Evolutionary conservation across 1,140 invertebrate genomes (phyloP), one percentile per base, ranked within the genome.

Genomic region (Drosophila miranda): DNA sequence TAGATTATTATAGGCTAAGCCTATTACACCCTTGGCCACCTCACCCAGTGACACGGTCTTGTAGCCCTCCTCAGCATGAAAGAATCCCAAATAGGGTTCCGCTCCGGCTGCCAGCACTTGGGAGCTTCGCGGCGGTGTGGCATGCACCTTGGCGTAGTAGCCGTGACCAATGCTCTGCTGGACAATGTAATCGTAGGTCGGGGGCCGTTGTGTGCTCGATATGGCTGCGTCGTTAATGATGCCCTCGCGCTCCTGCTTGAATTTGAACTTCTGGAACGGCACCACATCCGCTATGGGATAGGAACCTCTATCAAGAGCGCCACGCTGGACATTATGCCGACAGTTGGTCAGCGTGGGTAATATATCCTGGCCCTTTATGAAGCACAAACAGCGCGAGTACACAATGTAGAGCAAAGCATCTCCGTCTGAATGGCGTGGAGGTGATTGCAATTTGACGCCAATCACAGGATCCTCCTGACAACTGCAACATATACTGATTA

Each of bases 1-100:
- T 16, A 90, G 30, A 64, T 89, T 90, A n/a, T 82, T 84, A 48
- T 89, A 90, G 0, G 98, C 93, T 93, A 97, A 97, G 73, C 94
- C 95, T 14, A 97, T 96, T 62, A 98, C 95, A 63, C 96, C 96
- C 89, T 96, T 95, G 1, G 97, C 97, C 38, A 99, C 96, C 91
- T 98, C 64, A 94, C 95, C 46, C 97, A 93, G 30, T 95, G 93
- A 94, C 43, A 94, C 94, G 30, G 93, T 93, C 67, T 94, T 92
- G 57, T 95, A 93, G 70, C 96, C 97, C 94, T 98, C 97, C 34
- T 97, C 92, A 23, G 96, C 96, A 92, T 96, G 96, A 91, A 98
- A 97, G 91, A 98, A 98, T 11, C 95, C 96, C 70, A 97, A 79
- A 91, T 94, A 99, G 3, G 98, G 98, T 75, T 95, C 94, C 30